Evolutionary conservation across 2,888 invertebrate species (phyloP).

Genomic region (Scaptodrosophila latifasciaeformis): DNA sequence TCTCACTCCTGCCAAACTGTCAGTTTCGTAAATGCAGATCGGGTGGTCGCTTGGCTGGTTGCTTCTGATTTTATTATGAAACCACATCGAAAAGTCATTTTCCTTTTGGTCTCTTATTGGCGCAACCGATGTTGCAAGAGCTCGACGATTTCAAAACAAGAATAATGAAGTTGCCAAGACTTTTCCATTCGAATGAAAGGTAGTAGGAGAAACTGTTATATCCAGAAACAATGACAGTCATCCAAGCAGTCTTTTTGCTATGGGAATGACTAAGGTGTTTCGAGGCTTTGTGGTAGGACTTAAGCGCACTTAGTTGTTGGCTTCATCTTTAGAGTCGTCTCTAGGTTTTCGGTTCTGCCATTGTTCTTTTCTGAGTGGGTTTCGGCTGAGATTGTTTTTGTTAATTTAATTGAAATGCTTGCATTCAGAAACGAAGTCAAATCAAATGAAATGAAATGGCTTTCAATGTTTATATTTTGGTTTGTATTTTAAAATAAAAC

Average conservation of each 20-base stretch:
- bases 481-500: slow-evolving; percentile 23
- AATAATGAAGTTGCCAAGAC: slow-evolving; percentile 65
- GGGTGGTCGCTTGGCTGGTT: too few relatives aligned
- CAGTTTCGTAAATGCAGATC: too few relatives aligned
- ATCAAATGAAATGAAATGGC: slow-evolving; percentile 43
- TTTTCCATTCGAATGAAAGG: slow-evolving; percentile 26
- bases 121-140: slow-evolving; percentile 11
- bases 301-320: slow-evolving; percentile 51
- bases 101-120: slow-evolving; percentile 2
- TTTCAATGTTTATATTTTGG: slow-evolving; percentile 43
- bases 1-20: too few relatives aligned
- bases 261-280: slow-evolving; percentile 19
- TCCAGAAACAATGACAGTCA: slow-evolving; percentile 38
- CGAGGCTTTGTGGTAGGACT: slow-evolving; percentile 3
- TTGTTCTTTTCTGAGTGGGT: slow-evolving; percentile 49
- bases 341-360: slow-evolving; percentile 29
- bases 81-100: slow-evolving; percentile 66
- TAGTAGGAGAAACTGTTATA: slow-evolving; percentile 41
- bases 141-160: slow-evolving; percentile 43
- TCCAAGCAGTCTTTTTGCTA: slow-evolving; percentile 49
- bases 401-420: slow-evolving; percentile 64
- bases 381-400: slow-evolving; percentile 50
- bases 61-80: slow-evolving; percentile 46
- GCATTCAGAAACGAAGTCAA: slow-evolving; percentile 16
- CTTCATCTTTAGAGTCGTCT: too few relatives aligned